A percentile compares a stretch with the other conserved stretches of the same genome.
phyloP scores from a whole-genome alignment of 1,140 invertebrate genomes.

The Aphis craccivora region DNA sequence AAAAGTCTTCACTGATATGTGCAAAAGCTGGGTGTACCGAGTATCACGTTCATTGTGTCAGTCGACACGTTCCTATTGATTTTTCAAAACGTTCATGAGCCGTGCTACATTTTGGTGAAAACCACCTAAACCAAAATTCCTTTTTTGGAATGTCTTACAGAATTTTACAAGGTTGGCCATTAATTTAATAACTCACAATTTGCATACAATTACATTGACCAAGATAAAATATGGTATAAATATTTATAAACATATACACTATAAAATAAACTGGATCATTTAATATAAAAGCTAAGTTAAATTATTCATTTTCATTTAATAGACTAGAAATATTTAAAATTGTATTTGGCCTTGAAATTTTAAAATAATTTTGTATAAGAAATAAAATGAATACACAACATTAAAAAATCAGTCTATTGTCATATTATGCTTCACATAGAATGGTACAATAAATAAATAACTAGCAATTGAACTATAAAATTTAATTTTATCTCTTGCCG shows the following conservation, averaged over 20 bases:
- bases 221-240: not conserved
- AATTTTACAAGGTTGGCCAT: not conserved
- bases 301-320: conserved; percentile 25
- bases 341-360: not conserved
- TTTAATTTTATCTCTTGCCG: not conserved
- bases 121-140: conserved; percentile 23
- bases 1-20: not conserved
- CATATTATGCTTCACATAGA: not conserved
- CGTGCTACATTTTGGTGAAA: not conserved
- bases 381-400: not conserved
- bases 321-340: not conserved
- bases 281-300: not conserved
- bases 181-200: conserved; percentile 31
- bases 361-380: not conserved
- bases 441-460: not conserved
- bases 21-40: not conserved
- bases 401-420: not conserved
- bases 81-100: conserved; percentile 21
- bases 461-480: not conserved
- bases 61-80: conserved; percentile 49
- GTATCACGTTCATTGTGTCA: not conserved
- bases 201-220: conserved; percentile 23
- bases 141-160: conserved; percentile 27
- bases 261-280: not conserved
- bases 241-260: not conserved